phyloP scores from a whole-genome alignment of 2,888 invertebrate species.

The Dermolepida albohirtum region DNA sequence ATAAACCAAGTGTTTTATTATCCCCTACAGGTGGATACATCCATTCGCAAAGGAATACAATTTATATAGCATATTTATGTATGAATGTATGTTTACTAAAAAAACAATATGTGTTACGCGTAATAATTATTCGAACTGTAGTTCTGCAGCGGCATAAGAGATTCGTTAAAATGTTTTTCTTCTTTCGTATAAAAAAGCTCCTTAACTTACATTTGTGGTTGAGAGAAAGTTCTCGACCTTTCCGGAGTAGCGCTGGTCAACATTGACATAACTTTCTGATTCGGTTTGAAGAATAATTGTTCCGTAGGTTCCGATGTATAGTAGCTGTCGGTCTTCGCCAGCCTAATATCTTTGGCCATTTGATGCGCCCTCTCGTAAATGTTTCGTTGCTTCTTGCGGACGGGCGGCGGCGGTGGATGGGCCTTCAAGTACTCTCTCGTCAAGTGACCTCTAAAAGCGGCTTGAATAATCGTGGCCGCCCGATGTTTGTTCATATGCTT shows the following conservation, averaged over 20 bases:
- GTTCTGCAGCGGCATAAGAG: too few species aligned
- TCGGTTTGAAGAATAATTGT: conserved; percentile 50
- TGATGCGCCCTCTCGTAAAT: conserved; percentile 49
- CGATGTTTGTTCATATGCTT: conserved; percentile 54
- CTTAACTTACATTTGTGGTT: conserved; percentile 28
- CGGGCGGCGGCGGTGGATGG: conserved; percentile 47
- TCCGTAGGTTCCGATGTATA: conserved; percentile 65
- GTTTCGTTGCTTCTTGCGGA: conserved; percentile 35
- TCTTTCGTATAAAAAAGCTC: neutral
- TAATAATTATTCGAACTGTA: too few species aligned
- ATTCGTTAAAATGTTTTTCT: neutral
- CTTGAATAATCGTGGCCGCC: conserved; percentile 62
- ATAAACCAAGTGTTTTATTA: too few species aligned
- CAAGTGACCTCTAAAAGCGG: conserved; percentile 57
- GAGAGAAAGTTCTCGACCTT: conserved; percentile 12
- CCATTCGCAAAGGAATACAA: too few species aligned
- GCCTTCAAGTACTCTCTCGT: conserved; percentile 57
- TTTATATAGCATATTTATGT: too few species aligned
- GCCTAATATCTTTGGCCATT: conserved; percentile 59
- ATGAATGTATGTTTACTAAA: too few species aligned
- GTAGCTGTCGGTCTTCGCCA: conserved; percentile 59
- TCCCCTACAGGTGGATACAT: too few species aligned
- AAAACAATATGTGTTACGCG: too few species aligned
- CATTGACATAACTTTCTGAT: conserved; percentile 44
- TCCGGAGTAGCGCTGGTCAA: conserved; percentile 29